Percentiles rank a stretch among this genome's conserved stretches.
Conservation (phyloP, 35 echinoderm and acorn worm genomes). For the Eucidaris tribuloides region DNA sequence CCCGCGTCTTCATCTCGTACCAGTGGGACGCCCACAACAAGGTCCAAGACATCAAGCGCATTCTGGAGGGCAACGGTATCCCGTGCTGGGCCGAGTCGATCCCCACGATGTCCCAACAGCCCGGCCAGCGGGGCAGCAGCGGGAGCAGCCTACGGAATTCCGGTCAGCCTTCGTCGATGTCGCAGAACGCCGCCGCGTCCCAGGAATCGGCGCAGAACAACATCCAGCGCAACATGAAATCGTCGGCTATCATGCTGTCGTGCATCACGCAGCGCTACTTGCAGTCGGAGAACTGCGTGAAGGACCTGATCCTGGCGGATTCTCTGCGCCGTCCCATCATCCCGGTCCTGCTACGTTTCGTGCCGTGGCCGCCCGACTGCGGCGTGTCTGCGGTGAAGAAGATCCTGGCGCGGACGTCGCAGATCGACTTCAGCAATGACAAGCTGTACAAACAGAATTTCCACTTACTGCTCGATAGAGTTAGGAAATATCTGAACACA, state of each 20-base stretch:
- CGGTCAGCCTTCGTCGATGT: not conserved
- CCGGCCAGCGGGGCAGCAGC: constrained; percentile 46
- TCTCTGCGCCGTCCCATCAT: constrained; percentile 72
- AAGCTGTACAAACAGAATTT: constrained; percentile 97
- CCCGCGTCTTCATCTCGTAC: constrained; percentile 93
- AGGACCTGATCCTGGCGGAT: constrained; percentile 89
- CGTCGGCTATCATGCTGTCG: constrained; percentile 65
- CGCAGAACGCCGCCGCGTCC: not conserved
- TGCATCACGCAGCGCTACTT: constrained; percentile 87
- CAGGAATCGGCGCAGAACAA: constrained; percentile 73
- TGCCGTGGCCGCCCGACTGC: constrained; percentile 89
- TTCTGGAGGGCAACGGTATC: constrained; percentile 84
- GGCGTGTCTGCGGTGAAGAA: constrained; percentile 77
- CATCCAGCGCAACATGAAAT: constrained; percentile 91
- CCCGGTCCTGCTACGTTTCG: constrained; percentile 72
- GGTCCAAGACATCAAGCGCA: constrained; percentile 85
- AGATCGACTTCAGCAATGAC: constrained; percentile 88
- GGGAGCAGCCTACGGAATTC: constrained; percentile 39
- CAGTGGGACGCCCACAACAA: constrained; percentile 99
- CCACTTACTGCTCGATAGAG: constrained; percentile 68
- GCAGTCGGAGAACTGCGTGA: constrained; percentile 87
- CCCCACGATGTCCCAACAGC: constrained; percentile 76
- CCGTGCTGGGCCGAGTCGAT: constrained; percentile 88
- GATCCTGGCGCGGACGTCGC: constrained; percentile 68
- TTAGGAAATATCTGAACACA: constrained; percentile 53